These are phyloP conservation scores for Pogonophryne albipinna DNA, from an alignment of 2,797 vertebrate species.

Conservation along the genomic window DNA sequence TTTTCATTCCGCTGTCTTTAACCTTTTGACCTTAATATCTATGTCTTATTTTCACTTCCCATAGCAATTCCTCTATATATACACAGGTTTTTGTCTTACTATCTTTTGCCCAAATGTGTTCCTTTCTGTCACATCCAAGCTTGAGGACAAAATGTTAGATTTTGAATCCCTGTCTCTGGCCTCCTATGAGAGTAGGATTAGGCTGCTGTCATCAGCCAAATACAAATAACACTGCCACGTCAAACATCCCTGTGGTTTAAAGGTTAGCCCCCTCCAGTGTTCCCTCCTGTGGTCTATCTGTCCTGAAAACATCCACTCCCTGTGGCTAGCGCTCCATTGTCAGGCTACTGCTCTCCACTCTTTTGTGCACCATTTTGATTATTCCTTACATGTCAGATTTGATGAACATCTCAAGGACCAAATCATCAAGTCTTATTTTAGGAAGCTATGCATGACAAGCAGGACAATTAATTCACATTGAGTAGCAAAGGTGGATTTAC, in stretches of 20 bases:
- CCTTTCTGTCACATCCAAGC: slow-evolving; percentile 31
- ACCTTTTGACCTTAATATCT: slow-evolving; percentile 69
- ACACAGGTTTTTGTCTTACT: slow-evolving; percentile 5
- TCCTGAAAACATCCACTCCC: slow-evolving; percentile 55
- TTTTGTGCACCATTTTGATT: slow-evolving; percentile 23
- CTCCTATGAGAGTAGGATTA: slow-evolving; percentile 50
- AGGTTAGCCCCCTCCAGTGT: slow-evolving; percentile 59
- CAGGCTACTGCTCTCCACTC: slow-evolving; percentile 22
- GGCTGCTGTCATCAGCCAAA: slow-evolving; percentile 56
- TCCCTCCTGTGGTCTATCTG: slow-evolving; percentile 51
- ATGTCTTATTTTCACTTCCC: slow-evolving; percentile 30
- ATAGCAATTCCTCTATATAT: slow-evolving; percentile 27
- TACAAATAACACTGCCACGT: slow-evolving; percentile 58
- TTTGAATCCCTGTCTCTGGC: slow-evolving; percentile 53
- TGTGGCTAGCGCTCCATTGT: slow-evolving; percentile 34
- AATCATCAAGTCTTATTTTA: not conserved
- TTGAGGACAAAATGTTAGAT: slow-evolving; percentile 38
- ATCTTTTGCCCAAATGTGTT: not conserved
- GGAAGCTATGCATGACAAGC: slow-evolving; percentile 2
- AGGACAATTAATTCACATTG: not conserved
- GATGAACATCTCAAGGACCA: slow-evolving; percentile 21
- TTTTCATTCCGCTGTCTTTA: slow-evolving; percentile 45
- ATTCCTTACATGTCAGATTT: slow-evolving; percentile 34
- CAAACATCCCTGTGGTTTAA: slow-evolving; percentile 59
- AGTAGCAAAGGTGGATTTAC: not conserved